Conservation (phyloP, 1,140 invertebrate species). For the Mizuhopecten yessoensis region DNA sequence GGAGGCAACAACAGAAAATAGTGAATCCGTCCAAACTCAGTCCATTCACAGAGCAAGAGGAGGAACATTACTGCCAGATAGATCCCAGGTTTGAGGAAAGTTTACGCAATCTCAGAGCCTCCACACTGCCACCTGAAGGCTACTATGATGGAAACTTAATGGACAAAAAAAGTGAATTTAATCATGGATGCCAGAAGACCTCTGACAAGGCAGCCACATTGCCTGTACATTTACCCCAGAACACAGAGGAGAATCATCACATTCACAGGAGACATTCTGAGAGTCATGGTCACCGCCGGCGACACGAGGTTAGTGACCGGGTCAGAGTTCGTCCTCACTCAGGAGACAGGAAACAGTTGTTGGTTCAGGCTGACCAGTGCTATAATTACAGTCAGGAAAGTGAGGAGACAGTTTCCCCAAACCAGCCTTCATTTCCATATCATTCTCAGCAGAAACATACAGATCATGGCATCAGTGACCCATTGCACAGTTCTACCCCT, state of each 20-base stretch:
- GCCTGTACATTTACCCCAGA: background rate
- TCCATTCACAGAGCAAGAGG: background rate
- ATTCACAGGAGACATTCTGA: background rate
- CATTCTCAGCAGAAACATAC: constrained; percentile 56
- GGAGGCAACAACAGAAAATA: background rate
- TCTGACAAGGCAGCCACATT: background rate
- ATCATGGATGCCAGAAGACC: background rate
- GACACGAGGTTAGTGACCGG: constrained; percentile 47
- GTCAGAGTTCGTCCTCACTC: constrained; percentile 55
- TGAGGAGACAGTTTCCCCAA: constrained; percentile 3
- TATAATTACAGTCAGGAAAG: background rate
- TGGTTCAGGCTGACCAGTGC: background rate
- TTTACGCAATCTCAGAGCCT: background rate
- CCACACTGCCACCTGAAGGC: background rate
- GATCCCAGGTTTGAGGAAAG: constrained; percentile 6
- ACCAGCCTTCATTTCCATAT: constrained; percentile 49
- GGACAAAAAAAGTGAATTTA: background rate
- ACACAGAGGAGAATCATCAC: constrained; percentile 24
- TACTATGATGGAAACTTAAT: background rate
- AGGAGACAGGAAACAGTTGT: background rate
- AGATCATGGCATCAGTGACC: constrained; percentile 48
- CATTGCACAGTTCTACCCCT: constrained; percentile 68
- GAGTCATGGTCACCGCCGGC: constrained; percentile 12
- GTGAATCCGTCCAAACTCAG: background rate
- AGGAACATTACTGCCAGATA: background rate